These are phyloP conservation scores for Protobothrops mucrosquamatus DNA, from an alignment of 2,113 vertebrate species.

Conservation along the genomic window DNA sequence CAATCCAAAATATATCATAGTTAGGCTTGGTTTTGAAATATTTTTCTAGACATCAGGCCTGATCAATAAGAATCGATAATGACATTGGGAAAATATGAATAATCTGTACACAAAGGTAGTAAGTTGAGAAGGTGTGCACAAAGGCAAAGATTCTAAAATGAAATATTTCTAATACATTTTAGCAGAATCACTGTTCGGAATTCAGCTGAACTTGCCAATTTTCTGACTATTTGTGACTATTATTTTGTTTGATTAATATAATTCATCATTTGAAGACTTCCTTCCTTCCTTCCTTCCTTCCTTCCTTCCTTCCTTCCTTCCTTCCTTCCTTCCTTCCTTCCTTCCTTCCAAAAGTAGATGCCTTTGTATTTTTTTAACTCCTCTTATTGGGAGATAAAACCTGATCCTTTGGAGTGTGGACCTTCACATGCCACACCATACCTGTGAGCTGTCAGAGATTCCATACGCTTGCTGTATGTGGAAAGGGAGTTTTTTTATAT, in stretches of 20 bases:
- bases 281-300: no score
- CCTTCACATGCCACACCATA: neutral
- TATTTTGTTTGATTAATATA: neutral
- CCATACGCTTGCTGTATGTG: no score
- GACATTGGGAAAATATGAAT: neutral
- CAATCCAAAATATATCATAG: conserved; percentile 36
- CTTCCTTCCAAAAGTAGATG: neutral
- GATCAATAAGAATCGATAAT: neutral
- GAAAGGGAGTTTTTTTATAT: neutral
- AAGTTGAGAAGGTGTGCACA: neutral
- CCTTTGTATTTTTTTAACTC: neutral
- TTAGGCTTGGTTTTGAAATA: conserved; percentile 31
- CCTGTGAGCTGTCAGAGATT: neutral
- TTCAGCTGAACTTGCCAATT: neutral
- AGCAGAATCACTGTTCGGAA: neutral
- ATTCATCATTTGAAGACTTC: neutral
- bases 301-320: no score
- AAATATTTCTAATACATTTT: neutral
- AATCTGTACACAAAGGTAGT: neutral
- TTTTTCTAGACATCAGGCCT: neutral
- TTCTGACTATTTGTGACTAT: neutral
- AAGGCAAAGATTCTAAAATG: conserved; percentile 7
- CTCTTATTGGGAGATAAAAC: neutral
- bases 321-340: no score
- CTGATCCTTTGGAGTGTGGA: neutral